Evolutionary conservation across 2,113 vertebrate species (phyloP).

Genomic region (Lucifuga dentata): DNA sequence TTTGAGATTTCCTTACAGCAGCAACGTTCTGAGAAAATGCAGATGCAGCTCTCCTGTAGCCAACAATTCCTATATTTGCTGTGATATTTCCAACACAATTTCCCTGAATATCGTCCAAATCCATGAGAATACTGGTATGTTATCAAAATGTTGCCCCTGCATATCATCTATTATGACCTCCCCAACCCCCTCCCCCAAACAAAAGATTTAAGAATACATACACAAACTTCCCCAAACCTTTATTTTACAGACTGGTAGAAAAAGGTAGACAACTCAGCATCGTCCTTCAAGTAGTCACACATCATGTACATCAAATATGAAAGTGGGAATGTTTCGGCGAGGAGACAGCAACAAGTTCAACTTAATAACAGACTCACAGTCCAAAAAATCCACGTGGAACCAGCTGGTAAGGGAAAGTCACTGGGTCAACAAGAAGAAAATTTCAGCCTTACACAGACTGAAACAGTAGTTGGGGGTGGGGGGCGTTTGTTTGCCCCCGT

Average conservation of each 20-base stretch:
- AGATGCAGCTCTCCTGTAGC: slow-evolving; percentile 19
- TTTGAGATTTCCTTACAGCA: slow-evolving; percentile 47
- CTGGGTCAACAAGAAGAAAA: slow-evolving; percentile 52
- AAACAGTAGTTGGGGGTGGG: neutral
- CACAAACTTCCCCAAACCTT: slow-evolving; percentile 30
- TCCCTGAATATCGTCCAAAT: slow-evolving; percentile 11
- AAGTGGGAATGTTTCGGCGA: slow-evolving; percentile 56
- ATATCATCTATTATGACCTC: neutral
- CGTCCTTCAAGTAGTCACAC: slow-evolving; percentile 80
- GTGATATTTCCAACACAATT: slow-evolving; percentile 3
- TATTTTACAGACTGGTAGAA: slow-evolving; percentile 62
- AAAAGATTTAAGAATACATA: slow-evolving; percentile 32
- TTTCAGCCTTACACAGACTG: slow-evolving; percentile 46
- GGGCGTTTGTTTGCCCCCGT: slow-evolving; percentile 20
- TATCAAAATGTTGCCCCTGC: slow-evolving; percentile 38
- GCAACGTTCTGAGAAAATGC: slow-evolving; percentile 40
- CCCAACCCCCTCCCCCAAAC: slow-evolving; percentile 1
- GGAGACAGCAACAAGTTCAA: slow-evolving; percentile 48
- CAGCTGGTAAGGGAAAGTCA: slow-evolving; percentile 65
- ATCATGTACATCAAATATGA: slow-evolving; percentile 63
- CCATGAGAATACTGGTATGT: neutral
- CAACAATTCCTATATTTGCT: slow-evolving; percentile 6
- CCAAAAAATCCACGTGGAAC: slow-evolving; percentile 52
- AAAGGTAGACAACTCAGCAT: slow-evolving; percentile 63
- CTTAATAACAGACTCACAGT: slow-evolving; percentile 55